A percentile compares a stretch with the other conserved stretches of the same genome.
Conservation (phyloP, 2,888 invertebrate genomes). For the Sericinus montela region DNA sequence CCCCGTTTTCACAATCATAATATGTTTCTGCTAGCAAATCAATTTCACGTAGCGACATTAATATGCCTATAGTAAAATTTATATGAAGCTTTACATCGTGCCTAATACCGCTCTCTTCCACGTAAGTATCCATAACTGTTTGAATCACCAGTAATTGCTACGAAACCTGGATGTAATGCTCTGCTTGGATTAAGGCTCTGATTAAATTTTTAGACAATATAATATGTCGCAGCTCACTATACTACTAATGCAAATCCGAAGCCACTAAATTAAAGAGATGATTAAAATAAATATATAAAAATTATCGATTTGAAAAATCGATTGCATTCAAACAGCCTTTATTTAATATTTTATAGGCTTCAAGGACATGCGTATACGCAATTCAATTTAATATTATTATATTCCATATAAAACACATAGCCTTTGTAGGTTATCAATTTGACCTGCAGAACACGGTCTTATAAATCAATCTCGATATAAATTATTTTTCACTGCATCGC, state of each 20-base stretch:
- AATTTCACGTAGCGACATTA: conserved; percentile 79
- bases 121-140: conserved; percentile 57
- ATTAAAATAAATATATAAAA: not conserved
- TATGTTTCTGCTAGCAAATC: conserved; percentile 78
- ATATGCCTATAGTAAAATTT: conserved; percentile 77
- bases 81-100: conserved; percentile 74
- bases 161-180: conserved; percentile 44
- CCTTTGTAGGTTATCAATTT: conserved; percentile 8
- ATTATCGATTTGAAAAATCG: not conserved
- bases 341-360: conserved; percentile 1
- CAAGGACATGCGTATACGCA: conserved; percentile 3
- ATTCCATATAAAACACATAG: conserved; percentile 4
- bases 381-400: conserved; percentile 5
- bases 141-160: conserved; percentile 25
- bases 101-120: conserved; percentile 58
- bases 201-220: conserved; percentile 2
- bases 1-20: conserved; percentile 79
- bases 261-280: not conserved
- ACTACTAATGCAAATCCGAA: not conserved
- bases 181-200: conserved; percentile 34
- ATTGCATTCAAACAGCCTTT: not conserved
- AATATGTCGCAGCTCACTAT: not conserved
- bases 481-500: conserved; percentile 14
- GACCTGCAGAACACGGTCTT: conserved; percentile 11
- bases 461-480: conserved; percentile 19